A percentile compares a stretch with the other conserved stretches of the same genome.
These are phyloP conservation scores for Xyrauchen texanus DNA, from an alignment of 2,113 vertebrate species.

Conservation along the genomic window DNA sequence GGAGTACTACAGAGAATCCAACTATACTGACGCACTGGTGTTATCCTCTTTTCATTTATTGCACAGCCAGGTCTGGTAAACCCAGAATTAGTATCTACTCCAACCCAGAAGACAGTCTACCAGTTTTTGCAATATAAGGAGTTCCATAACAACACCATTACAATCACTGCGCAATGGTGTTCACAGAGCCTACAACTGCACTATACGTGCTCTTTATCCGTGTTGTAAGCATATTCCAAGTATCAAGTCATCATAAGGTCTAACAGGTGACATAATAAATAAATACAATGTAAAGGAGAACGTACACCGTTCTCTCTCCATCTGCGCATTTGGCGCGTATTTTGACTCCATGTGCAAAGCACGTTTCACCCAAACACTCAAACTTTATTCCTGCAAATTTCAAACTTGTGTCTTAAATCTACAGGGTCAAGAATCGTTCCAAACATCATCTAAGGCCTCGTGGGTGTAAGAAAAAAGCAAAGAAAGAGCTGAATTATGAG, in stretches of 20 bases:
- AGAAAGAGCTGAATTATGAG: background rate
- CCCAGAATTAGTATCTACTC: background rate
- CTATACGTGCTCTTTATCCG: background rate
- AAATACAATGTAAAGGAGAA: background rate
- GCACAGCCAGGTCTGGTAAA: too few species aligned
- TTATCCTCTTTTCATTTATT: background rate
- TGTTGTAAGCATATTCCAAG: background rate
- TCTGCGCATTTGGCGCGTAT: slow-evolving; percentile 10
- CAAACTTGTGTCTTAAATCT: background rate
- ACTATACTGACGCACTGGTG: background rate
- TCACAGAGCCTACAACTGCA: background rate
- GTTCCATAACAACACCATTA: background rate
- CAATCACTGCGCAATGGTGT: background rate
- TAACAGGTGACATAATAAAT: background rate
- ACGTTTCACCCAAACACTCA: background rate
- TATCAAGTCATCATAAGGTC: background rate
- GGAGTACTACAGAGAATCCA: background rate
- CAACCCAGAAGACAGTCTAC: background rate
- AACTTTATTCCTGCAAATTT: background rate
- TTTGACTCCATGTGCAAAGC: background rate
- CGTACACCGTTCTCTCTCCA: background rate
- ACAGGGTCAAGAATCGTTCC: background rate
- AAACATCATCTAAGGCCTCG: background rate
- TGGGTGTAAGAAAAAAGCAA: background rate
- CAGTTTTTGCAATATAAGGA: background rate